Conservation (phyloP, 2,113 vertebrate species). For the Phyllostomus discolor region DNA sequence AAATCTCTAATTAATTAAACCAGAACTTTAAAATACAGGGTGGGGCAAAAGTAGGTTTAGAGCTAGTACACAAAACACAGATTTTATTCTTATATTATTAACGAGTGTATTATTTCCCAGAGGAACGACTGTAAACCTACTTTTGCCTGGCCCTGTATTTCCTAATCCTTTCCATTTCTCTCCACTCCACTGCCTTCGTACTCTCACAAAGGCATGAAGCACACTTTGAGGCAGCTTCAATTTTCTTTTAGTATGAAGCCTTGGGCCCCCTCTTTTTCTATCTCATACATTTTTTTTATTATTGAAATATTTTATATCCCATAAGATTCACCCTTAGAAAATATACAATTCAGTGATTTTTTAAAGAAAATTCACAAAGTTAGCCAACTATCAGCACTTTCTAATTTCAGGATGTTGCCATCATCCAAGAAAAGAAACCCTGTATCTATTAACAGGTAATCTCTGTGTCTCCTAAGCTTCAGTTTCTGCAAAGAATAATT, state of each 20-base stretch:
- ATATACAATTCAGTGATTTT: background rate
- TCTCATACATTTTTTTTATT: background rate
- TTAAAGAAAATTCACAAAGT: background rate
- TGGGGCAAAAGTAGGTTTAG: background rate
- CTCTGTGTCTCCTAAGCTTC: background rate
- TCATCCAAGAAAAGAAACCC: background rate
- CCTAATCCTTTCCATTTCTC: background rate
- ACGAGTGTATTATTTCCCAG: background rate
- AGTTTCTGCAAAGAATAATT: background rate
- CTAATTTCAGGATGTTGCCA: background rate
- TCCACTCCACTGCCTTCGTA: background rate
- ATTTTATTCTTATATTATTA: background rate
- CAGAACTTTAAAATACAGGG: background rate
- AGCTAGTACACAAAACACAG: background rate
- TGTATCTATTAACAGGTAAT: background rate
- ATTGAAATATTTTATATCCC: background rate
- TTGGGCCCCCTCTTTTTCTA: background rate
- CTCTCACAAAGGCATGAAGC: background rate
- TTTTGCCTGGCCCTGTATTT: background rate
- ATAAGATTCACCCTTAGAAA: background rate
- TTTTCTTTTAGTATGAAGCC: background rate
- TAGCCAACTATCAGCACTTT: background rate
- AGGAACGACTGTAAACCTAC: background rate
- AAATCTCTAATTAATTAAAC: background rate
- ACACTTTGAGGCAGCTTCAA: background rate